Percentiles rank a stretch among this genome's conserved stretches.
Evolutionary conservation across 2,888 invertebrate species (phyloP).

Genomic region (Hypolimnas misippus): DNA sequence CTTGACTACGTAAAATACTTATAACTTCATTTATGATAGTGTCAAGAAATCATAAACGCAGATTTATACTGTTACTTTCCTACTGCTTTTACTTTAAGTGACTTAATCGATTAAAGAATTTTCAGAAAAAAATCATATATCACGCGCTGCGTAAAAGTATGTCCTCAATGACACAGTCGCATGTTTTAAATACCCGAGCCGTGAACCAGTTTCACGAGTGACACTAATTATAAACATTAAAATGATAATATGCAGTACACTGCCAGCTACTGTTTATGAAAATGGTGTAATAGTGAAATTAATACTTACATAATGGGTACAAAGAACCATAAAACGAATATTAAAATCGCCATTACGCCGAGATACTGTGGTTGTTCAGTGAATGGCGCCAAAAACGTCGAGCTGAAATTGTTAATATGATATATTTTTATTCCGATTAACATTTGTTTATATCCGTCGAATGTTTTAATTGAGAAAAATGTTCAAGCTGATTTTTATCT

Average conservation of each 20-base stretch:
- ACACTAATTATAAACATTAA: constrained; percentile 37
- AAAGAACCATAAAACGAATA: constrained; percentile 86
- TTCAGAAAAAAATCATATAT: too few relatives aligned
- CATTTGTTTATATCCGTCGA: constrained; percentile 31
- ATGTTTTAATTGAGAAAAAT: constrained; percentile 22
- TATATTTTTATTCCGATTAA: constrained; percentile 46
- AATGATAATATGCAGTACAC: constrained; percentile 34
- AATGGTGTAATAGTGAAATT: constrained; percentile 46
- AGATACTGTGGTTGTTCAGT: constrained; percentile 86
- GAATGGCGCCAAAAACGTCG: constrained; percentile 84
- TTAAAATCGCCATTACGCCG: constrained; percentile 85
- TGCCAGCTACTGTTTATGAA: constrained; percentile 39
- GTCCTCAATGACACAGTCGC: constrained; percentile 13
- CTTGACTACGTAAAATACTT: too few relatives aligned
- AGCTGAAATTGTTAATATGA: constrained; percentile 64
- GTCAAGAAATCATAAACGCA: too few relatives aligned
- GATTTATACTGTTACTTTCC: too few relatives aligned
- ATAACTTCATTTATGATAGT: too few relatives aligned
- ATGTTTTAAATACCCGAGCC: constrained; percentile 21
- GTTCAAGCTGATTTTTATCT: constrained; percentile 1
- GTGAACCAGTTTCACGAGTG: constrained; percentile 27
- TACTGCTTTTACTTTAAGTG: too few relatives aligned
- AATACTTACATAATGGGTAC: constrained; percentile 85
- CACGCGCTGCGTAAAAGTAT: neutral
- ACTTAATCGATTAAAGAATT: too few relatives aligned